Evolutionary conservation across 2,888 invertebrate genomes (phyloP).

Genomic region (Zaprionus lineosus): DNA sequence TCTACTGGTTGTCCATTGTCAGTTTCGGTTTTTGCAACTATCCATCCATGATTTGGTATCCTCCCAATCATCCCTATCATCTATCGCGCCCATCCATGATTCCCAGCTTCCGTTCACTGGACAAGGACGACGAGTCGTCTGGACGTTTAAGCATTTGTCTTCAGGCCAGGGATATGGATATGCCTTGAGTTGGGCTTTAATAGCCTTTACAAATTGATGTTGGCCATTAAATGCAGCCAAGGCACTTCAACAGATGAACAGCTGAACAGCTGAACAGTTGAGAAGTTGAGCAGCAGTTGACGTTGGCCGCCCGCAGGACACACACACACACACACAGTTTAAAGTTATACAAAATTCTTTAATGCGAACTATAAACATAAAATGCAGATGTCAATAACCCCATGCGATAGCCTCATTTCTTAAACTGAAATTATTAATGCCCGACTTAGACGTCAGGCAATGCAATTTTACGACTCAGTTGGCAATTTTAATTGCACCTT

Average conservation of each 20-base stretch:
- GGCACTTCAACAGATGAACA: conserved; percentile 24
- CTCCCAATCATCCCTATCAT: conserved; percentile 47
- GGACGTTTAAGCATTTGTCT: conserved; percentile 11
- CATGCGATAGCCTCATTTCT: conserved; percentile 25
- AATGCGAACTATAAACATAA: background rate
- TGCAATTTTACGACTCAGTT: conserved; percentile 61
- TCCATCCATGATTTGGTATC: conserved; percentile 50
- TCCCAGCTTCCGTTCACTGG: conserved; percentile 54
- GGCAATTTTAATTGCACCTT: conserved; percentile 61
- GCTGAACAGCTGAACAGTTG: background rate
- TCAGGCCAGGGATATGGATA: conserved; percentile 30
- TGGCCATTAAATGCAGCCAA: conserved; percentile 60
- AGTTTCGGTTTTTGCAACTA: conserved; percentile 19
- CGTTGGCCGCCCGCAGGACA: too few relatives aligned
- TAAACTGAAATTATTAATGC: conserved; percentile 52
- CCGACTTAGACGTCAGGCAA: conserved; percentile 40
- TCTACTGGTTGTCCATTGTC: conserved; percentile 34
- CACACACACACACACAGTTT: background rate
- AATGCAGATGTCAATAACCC: conserved; percentile 59
- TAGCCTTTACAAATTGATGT: conserved; percentile 57
- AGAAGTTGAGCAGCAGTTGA: too few relatives aligned
- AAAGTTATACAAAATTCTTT: too few relatives aligned
- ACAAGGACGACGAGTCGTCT: conserved; percentile 43
- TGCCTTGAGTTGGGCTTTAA: conserved; percentile 58
- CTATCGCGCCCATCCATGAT: conserved; percentile 46